Base-by-base conservation (phyloP, 2,888 invertebrate genomes). In the Mythimna impura region DNA sequence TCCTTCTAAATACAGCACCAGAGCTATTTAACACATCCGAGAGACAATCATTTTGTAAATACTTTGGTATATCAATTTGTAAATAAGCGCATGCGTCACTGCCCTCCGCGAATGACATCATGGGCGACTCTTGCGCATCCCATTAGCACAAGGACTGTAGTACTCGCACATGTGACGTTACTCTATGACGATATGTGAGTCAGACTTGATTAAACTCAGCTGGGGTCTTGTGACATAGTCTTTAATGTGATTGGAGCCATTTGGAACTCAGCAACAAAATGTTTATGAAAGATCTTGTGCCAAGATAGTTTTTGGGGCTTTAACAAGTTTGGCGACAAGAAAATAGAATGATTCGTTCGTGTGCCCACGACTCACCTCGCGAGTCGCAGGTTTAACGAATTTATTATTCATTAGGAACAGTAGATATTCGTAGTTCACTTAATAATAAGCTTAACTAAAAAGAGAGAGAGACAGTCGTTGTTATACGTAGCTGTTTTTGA, bases 91-190 rank as follows among this genome's bases (percentile, higher is more conserved):
- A 54, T 85, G 81, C 83, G 85, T 85, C 85, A 85, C 17, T 65
- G 78, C 81, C 78, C 85, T 85, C 76, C 60, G 64, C 55, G 55
- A 20, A 77, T 86, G 85, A 85, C 82, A 82, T 86, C 87, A 85
- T 55, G 22, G 34, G 36, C 57, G 78, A 68, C 62, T 68, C 76
- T 71, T 68, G 80, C 76, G 78, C 83, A 85, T 75, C 71, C 66
- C 66, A 74, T 68, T 62, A 60, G 40, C 55, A 55, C 76, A 74
- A 57, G 76, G 54, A 66, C 63, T 61, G 67, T 78, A 86, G 81
- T 86, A 72, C 52, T 61, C 64, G 65, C 86, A 84, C 63, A 74
- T 85, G 85, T 86, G 80, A 81, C 76, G 75, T 67, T 67, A 30
- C 57, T 58, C 14, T 65, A 40, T 73, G 73, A 73, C 72, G 73